Percentiles rank a stretch among this genome's conserved stretches.
These are phyloP conservation scores for Toxotes jaculatrix DNA, from an alignment of 2,113 vertebrate species.

Conservation along the genomic window DNA sequence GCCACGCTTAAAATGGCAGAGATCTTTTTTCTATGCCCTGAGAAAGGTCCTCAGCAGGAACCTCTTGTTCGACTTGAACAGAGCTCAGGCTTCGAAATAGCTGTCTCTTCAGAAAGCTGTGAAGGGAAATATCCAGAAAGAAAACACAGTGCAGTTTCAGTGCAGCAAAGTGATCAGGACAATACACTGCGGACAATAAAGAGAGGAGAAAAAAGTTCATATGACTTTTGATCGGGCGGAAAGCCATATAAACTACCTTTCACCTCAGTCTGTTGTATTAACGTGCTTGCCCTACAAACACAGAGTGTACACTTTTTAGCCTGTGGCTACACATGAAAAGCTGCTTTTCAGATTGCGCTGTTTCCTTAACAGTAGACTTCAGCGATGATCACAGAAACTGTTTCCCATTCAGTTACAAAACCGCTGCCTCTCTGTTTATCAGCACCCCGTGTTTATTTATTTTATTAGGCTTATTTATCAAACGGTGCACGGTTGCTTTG, in stretches of 20 bases:
- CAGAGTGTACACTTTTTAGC: slow-evolving; percentile 15
- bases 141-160: slow-evolving; percentile 4
- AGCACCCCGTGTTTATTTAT: slow-evolving; percentile 13
- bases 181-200: slow-evolving; percentile 14
- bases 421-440: slow-evolving; percentile 15
- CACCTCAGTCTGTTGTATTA: slow-evolving; percentile 9
- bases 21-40: slow-evolving; percentile 3
- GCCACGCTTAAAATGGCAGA: slow-evolving; percentile 2
- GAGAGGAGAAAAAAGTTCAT: slow-evolving; percentile 25
- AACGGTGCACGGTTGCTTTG: slow-evolving; percentile 14
- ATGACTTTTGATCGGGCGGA: slow-evolving; percentile 32
- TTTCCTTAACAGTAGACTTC: slow-evolving; percentile 42
- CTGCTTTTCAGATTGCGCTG: slow-evolving; percentile 25
- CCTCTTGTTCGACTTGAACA: background rate
- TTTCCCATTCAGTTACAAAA: slow-evolving; percentile 12
- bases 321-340: slow-evolving; percentile 33
- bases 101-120: background rate
- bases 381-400: slow-evolving; percentile 21
- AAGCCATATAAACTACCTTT: slow-evolving; percentile 27
- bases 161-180: slow-evolving; percentile 12
- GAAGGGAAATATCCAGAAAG: background rate
- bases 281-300: slow-evolving; percentile 12
- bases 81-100: background rate
- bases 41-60: slow-evolving; percentile 22
- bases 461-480: slow-evolving; percentile 40